Conservation (phyloP, 1,140 invertebrate genomes). For the Tetramorium parvispinum region DNA sequence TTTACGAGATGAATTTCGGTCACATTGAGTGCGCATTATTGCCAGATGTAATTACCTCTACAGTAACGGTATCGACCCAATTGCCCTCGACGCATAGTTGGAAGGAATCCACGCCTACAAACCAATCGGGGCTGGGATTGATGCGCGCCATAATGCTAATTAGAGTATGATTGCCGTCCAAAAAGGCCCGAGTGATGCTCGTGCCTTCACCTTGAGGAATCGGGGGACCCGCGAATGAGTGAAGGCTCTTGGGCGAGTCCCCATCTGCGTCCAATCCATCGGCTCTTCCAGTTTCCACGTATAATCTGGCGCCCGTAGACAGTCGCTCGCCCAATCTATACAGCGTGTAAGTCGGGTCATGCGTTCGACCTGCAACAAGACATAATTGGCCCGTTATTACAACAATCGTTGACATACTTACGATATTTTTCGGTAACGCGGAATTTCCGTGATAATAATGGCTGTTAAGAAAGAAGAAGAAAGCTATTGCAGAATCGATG, state of each 20-base stretch:
- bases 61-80: conserved; percentile 96
- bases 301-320: conserved; percentile 91
- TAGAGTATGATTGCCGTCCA: conserved; percentile 96
- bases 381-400: neutral
- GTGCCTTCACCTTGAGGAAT: conserved; percentile 91
- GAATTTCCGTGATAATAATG: neutral
- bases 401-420: neutral
- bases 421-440: too few species aligned
- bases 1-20: neutral
- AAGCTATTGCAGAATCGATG: neutral
- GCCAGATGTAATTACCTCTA: conserved; percentile 89
- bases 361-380: conserved; percentile 91
- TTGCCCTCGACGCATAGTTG: conserved; percentile 97
- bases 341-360: conserved; percentile 92
- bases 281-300: conserved; percentile 92
- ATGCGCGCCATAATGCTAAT: conserved; percentile 95
- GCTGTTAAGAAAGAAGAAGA: neutral
- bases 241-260: conserved; percentile 86
- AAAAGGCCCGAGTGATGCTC: conserved; percentile 93
- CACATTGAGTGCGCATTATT: neutral
- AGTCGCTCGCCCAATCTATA: conserved; percentile 92
- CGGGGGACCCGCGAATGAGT: conserved; percentile 93
- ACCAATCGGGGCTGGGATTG: conserved; percentile 99
- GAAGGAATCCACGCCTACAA: conserved; percentile 97
- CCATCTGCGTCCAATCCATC: conserved; percentile 89